Percentiles rank a stretch among this genome's conserved stretches.
phyloP scores from a whole-genome alignment of 1,140 invertebrate genomes.

The Riptortus pedestris region DNA sequence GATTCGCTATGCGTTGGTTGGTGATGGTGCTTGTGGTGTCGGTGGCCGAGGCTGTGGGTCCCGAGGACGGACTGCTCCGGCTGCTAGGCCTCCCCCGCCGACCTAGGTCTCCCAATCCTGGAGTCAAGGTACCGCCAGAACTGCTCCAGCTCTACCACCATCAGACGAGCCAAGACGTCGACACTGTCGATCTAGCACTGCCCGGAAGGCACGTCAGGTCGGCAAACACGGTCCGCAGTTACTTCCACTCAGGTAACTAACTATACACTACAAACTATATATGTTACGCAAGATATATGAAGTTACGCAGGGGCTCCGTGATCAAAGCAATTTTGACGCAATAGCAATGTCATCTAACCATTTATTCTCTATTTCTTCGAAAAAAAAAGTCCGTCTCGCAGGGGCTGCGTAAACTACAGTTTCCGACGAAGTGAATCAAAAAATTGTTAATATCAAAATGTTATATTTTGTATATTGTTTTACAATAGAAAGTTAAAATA shows the following conservation, averaged over 20 bases:
- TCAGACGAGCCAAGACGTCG: slow-evolving; percentile 46
- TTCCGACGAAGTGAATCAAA: too few relatives aligned
- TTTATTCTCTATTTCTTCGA: too few relatives aligned
- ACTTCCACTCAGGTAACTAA: slow-evolving; percentile 63
- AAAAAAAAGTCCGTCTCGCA: too few relatives aligned
- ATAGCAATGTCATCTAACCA: too few relatives aligned
- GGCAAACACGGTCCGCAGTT: slow-evolving; percentile 78
- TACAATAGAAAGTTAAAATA: too few relatives aligned
- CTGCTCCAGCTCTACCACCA: slow-evolving; percentile 65
- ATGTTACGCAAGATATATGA: background rate
- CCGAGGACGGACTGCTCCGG: slow-evolving; percentile 45
- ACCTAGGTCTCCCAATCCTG: slow-evolving; percentile 39
- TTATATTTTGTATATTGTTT: too few relatives aligned
- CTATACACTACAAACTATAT: background rate
- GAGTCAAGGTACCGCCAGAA: slow-evolving; percentile 58
- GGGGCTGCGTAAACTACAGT: too few relatives aligned
- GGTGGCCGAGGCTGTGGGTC: slow-evolving; percentile 28
- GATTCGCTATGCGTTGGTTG: slow-evolving; percentile 43
- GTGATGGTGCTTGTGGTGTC: slow-evolving; percentile 36
- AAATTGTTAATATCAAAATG: too few relatives aligned
- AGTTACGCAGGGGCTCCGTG: background rate
- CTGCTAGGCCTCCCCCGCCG: slow-evolving; percentile 60
- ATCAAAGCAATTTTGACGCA: background rate
- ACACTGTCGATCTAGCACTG: slow-evolving; percentile 52
- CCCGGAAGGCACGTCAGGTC: slow-evolving; percentile 53